Conservation (phyloP, 2,888 invertebrate species). For the Rhimphoctona megacephalus region DNA sequence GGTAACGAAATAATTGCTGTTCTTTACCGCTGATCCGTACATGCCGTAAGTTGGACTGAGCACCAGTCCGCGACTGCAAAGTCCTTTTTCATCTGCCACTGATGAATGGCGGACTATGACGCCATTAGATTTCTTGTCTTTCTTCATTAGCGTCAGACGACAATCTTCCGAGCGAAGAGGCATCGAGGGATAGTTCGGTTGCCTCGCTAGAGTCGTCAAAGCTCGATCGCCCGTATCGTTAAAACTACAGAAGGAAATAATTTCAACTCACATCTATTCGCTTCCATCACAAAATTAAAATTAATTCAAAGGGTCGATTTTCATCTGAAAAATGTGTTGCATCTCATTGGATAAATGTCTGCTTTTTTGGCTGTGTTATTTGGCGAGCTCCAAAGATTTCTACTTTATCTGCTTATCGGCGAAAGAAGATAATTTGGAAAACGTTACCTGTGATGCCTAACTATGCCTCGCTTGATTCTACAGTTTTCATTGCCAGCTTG, state of each 20-base stretch:
- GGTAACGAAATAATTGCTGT: slow-evolving; percentile 80
- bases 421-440: background rate
- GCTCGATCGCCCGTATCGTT: slow-evolving; percentile 83
- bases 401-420: background rate
- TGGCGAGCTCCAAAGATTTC: background rate
- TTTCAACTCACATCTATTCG: background rate
- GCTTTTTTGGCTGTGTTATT: background rate
- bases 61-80: slow-evolving; percentile 75
- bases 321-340: no score
- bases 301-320: no score
- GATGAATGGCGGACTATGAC: slow-evolving; percentile 80
- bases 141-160: slow-evolving; percentile 80
- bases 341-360: background rate
- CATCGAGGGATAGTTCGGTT: slow-evolving; percentile 84
- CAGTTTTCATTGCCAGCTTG: slow-evolving; percentile 82
- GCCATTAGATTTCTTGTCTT: slow-evolving; percentile 76
- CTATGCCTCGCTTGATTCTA: slow-evolving; percentile 83
- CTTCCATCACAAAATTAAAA: no score
- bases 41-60: slow-evolving; percentile 83
- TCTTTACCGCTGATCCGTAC: slow-evolving; percentile 81
- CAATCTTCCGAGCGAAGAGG: slow-evolving; percentile 82
- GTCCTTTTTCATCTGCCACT: slow-evolving; percentile 79
- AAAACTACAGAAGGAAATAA: slow-evolving; percentile 75
- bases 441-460: slow-evolving; percentile 83
- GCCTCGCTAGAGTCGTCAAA: slow-evolving; percentile 82